Evolutionary conservation across 2,888 invertebrate genomes (phyloP), one percentile per base, ranked within the genome.

Genomic region (Cremastobaeus sp.): DNA sequence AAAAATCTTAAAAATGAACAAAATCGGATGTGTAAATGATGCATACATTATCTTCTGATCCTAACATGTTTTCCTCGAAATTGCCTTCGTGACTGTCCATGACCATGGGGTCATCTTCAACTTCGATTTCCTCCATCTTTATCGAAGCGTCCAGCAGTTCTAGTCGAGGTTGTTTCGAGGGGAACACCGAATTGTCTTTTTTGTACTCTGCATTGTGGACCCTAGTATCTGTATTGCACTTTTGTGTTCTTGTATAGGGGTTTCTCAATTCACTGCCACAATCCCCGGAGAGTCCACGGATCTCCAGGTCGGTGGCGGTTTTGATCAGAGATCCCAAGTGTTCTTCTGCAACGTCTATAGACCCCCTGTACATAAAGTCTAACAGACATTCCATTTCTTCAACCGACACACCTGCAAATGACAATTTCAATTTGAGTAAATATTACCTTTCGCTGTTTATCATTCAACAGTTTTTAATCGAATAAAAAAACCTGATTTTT

Each of bases 301-400:
- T 91, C 85, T 92, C 92, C 54, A 93, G 85, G 79, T 93, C 93
- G 2, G 91, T 91, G 0, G 92, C 92, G 25, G 92, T 91, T 79
- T 91, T 91, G 88, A 92, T 91, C 55, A 93, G 83, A 0, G 91
- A 90, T 74, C 92, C 91, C 25, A 92, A 85, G 79, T 91, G 91
- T 77, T 91, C 89, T 71, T 91, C 91, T 48, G 91, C 90, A 3
- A 93, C 91, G 79, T 92, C 92, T 68, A 92, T 92, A 1, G 91
- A 91, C 0, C 93, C 93, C 77, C 91, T 91, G 86, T 93, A 93
- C 91, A 93, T 93, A 76, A 93, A 92, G 83, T 92, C 92, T 73
- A 93, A 88, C 32, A 93, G 89, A 70, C 91, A 89, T 83, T 92
- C 91, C 89, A 93, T 91, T 86, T 92, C 92, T 52, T 90, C 90